Conservation (phyloP, 2,888 invertebrate genomes). For the Meteorus cinctellus region DNA sequence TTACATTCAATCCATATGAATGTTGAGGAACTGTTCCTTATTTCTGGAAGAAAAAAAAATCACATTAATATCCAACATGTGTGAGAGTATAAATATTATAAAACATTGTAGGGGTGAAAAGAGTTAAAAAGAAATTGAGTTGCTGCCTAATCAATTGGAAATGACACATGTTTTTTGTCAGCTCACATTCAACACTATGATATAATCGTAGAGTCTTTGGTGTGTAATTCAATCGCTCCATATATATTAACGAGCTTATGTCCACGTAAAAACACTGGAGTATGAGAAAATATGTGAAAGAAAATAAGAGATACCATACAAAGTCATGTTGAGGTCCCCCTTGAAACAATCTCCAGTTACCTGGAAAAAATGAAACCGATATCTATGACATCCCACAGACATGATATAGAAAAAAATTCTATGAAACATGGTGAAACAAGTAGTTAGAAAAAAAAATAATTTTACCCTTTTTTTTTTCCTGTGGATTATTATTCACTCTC, state of each 20-base stretch:
- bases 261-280: conserved; percentile 13
- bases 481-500: background rate
- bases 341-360: conserved; percentile 7
- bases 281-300: conserved; percentile 1
- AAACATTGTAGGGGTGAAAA: background rate
- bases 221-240: conserved; percentile 48
- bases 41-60: background rate
- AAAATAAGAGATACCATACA: conserved; percentile 14
- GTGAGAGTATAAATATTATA: background rate
- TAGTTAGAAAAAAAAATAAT: background rate
- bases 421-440: conserved; percentile 5
- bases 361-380: conserved; percentile 8
- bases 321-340: conserved; percentile 5
- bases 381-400: conserved; percentile 16
- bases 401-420: background rate
- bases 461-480: background rate
- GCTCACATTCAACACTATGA: conserved; percentile 58
- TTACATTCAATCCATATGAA: background rate
- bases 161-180: conserved; percentile 69
- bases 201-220: conserved; percentile 6
- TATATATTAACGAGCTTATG: conserved; percentile 24
- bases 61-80: background rate
- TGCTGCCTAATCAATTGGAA: conserved; percentile 64
- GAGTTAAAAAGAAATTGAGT: conserved; percentile 48
- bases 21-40: background rate